Evolutionary conservation across 2,888 invertebrate genomes (phyloP).

Genomic region (Craniophora ligustri): DNA sequence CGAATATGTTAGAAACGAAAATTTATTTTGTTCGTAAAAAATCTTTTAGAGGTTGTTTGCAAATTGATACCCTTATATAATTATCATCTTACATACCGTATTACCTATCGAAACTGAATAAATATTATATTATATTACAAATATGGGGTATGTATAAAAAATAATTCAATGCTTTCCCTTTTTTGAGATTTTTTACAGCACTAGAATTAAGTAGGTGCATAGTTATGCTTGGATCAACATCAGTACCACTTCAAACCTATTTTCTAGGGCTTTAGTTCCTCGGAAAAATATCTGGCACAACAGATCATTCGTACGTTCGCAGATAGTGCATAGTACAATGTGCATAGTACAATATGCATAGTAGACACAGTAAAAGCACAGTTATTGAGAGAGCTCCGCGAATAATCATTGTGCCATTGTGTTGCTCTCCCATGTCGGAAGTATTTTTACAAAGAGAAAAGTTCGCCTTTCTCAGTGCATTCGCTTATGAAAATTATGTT

Average conservation of each 20-base stretch:
- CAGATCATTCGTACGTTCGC: slow-evolving; percentile 21
- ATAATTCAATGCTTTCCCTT: too few species aligned
- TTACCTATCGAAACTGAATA: too few species aligned
- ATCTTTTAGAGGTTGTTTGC: too few species aligned
- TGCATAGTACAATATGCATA: not conserved
- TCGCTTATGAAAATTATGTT: slow-evolving; percentile 48
- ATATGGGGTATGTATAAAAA: too few species aligned
- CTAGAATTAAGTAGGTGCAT: too few species aligned
- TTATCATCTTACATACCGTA: too few species aligned
- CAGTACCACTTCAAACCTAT: not conserved
- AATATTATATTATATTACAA: too few species aligned
- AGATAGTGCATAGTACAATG: not conserved
- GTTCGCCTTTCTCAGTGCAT: slow-evolving; percentile 48
- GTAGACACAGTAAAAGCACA: slow-evolving; percentile 49
- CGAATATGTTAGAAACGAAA: too few species aligned
- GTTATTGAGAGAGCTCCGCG: slow-evolving; percentile 49
- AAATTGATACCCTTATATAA: too few species aligned
- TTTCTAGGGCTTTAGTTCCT: not conserved
- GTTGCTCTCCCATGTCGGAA: slow-evolving; percentile 38
- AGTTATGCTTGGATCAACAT: not conserved
- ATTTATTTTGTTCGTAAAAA: too few species aligned
- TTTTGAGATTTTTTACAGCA: too few species aligned
- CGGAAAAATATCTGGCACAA: slow-evolving; percentile 32
- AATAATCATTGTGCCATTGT: slow-evolving; percentile 55
- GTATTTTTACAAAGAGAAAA: slow-evolving; percentile 59